Base-by-base conservation (phyloP, 2,888 invertebrate genomes). In the Eumerus sabulonum region DNA sequence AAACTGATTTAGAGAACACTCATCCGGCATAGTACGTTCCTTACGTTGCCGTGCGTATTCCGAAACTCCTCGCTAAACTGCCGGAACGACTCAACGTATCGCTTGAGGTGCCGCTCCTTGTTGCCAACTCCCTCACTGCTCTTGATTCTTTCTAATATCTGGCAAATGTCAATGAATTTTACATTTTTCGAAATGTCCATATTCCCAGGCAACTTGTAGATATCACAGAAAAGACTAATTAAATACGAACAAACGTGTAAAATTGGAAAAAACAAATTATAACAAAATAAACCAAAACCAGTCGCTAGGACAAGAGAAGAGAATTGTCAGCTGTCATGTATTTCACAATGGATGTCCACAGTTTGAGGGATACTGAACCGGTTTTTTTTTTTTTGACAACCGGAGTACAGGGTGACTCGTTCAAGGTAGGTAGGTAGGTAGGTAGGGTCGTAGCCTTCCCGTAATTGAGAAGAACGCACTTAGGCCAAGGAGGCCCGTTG, bases 111-210 rank as follows among this genome's bases (percentile, higher is more conserved):
- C 11, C 83, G 82, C 35, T 85, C 85, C 57, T 88, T 88, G 13
- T 82, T 82, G 1, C 81, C 82, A 7, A 59, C 68, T 14, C 72
- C 83, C 12, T 83, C 83, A 0, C 85, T 81, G 2, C 73, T 82
- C 40, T 85, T 84, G 0, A 88, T 84, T 59, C 84, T 84, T 17
- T 87, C 86, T 56, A 88, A 74, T 83, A 88, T 85, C 5, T 81
- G 71, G 62, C 87, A 88, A 11, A 87, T 83, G 54, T 88, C 86
- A 12, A 82, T 73, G 48, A 88, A 88, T 60, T 86, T 86, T 2
- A 88, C 85, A 1, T 84, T 85, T 27, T 83, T 84, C 1, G 86
- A 82, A n/a, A 88, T 88, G 44, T 87, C 86, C 85, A 84, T 84
- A 9, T 13, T 50, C 11, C 5, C 5, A 40, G 1, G 12, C 5